A percentile compares a stretch with the other conserved stretches of the same genome.
Conservation (phyloP, 2,797 vertebrate genomes). For the Alfaro cultratus region DNA sequence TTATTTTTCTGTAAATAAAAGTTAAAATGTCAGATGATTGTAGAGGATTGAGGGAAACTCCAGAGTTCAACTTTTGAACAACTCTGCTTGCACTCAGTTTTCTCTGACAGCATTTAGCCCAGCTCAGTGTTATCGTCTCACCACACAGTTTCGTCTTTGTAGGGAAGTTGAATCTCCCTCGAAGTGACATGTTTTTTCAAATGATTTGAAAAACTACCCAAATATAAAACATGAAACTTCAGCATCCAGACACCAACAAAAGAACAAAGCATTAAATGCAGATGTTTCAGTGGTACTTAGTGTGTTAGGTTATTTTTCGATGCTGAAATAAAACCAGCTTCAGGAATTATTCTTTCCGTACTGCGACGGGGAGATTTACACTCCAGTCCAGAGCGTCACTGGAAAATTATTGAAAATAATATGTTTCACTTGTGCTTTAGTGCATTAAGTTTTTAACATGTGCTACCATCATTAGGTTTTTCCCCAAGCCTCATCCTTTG, state of each 20-base stretch:
- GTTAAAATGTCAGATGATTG: neutral
- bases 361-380: neutral
- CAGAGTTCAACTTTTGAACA: neutral
- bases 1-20: neutral
- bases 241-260: neutral
- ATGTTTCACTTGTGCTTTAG: neutral
- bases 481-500: conserved; percentile 60
- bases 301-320: neutral
- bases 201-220: neutral
- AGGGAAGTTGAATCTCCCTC: neutral
- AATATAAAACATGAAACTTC: neutral
- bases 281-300: neutral
- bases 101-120: neutral
- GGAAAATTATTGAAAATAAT: neutral
- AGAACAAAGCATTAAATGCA: neutral
- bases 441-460: conserved; percentile 9
- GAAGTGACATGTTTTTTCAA: neutral
- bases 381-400: neutral
- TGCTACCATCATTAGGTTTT: conserved; percentile 38
- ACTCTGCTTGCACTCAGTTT: neutral
- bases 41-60: neutral
- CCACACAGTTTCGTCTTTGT: neutral
- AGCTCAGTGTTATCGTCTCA: neutral
- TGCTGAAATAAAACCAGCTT: neutral
- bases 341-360: neutral